Evolutionary conservation across 2,113 vertebrate species (phyloP).

Genomic region (Halichoerus grypus): DNA sequence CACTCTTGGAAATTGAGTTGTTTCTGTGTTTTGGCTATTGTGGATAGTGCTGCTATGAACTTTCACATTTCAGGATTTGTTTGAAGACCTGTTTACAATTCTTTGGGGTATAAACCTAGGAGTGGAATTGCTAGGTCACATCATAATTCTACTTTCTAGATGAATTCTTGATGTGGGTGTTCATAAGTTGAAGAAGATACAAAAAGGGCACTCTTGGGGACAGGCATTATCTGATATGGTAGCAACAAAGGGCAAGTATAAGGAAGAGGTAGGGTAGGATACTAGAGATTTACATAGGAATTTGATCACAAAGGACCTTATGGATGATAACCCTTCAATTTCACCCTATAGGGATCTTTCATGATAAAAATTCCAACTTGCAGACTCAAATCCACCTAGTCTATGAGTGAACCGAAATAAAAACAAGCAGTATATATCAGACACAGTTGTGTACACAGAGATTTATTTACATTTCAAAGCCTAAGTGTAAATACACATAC

Average conservation of each 20-base stretch:
- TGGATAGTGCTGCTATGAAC: not conserved
- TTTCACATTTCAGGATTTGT: not conserved
- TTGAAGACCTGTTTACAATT: not conserved
- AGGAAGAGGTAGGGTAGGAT: not conserved
- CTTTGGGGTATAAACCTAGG: not conserved
- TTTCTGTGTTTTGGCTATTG: not conserved
- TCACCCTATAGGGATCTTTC: not conserved
- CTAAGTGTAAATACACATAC: not conserved
- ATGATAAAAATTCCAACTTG: not conserved
- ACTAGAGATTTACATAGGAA: not conserved
- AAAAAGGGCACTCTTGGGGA: not conserved
- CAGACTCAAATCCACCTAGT: not conserved
- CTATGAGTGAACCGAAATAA: not conserved
- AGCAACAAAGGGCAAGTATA: not conserved
- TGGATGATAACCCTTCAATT: not conserved
- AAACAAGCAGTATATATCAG: not conserved
- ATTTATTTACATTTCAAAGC: not conserved
- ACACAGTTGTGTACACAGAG: not conserved
- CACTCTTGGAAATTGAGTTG: not conserved
- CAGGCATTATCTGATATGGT: not conserved
- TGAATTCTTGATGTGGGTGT: not conserved
- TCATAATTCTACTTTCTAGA: not conserved
- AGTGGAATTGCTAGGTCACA: not conserved
- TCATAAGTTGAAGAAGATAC: not conserved
- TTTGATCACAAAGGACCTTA: not conserved